Conservation (phyloP, 64 coral and sea anemone species). For the Dendronephthya gigantea region DNA sequence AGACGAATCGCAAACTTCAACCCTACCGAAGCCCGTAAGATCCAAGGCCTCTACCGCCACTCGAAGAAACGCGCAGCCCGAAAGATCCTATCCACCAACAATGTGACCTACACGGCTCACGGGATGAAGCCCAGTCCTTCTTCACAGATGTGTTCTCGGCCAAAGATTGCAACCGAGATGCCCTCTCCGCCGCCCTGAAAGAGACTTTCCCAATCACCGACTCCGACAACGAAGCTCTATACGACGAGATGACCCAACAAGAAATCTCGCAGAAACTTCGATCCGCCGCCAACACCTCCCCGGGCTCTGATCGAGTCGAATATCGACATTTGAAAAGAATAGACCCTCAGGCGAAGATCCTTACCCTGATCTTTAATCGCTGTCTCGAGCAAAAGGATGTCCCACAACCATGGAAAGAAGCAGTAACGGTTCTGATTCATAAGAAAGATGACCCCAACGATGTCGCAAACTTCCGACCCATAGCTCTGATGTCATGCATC, state of each 20-base stretch:
- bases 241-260: background rate
- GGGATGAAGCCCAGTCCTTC: background rate
- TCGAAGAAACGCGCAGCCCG: background rate
- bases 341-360: background rate
- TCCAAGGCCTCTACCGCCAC: background rate
- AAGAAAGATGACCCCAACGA: background rate
- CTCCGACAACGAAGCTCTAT: background rate
- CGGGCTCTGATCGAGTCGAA: background rate
- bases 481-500: background rate
- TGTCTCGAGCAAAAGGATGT: background rate
- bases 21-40: background rate
- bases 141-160: background rate
- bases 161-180: background rate
- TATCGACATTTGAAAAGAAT: background rate
- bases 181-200: background rate
- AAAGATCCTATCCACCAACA: background rate
- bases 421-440: background rate
- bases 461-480: background rate
- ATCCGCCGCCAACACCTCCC: background rate
- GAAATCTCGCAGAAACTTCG: background rate
- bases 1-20: background rate
- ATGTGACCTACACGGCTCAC: background rate
- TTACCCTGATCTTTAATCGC: background rate
- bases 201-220: too few relatives aligned
- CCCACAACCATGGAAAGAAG: background rate